phyloP scores from a whole-genome alignment of 2,113 vertebrate species.

The Amphiprion percula region DNA sequence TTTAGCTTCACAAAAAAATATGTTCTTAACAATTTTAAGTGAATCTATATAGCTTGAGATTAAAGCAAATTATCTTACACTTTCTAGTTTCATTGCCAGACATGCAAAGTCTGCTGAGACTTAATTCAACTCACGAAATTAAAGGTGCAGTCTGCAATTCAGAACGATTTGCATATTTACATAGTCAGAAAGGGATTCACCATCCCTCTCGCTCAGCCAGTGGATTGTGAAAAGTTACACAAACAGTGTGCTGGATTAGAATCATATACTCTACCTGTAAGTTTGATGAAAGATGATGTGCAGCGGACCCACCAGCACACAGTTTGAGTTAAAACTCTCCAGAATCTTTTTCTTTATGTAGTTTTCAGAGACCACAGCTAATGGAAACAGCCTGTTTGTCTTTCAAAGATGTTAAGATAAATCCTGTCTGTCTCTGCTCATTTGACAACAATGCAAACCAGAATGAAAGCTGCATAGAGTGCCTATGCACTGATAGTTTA shows the following conservation, averaged over 20 bases:
- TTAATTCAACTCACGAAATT: neutral
- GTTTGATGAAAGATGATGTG: neutral
- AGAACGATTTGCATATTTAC: too few relatives aligned
- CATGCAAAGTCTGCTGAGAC: neutral
- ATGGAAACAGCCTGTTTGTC: neutral
- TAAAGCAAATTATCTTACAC: too few relatives aligned
- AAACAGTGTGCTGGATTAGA: too few relatives aligned
- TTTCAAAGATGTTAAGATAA: neutral
- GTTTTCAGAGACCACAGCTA: neutral
- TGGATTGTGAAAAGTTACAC: too few relatives aligned
- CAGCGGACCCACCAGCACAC: neutral
- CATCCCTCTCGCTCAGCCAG: too few relatives aligned
- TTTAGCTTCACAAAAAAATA: too few relatives aligned
- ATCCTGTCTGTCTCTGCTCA: neutral
- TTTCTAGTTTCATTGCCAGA: neutral
- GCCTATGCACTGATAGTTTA: neutral
- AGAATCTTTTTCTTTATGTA: too few relatives aligned
- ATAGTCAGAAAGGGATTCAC: too few relatives aligned
- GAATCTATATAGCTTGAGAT: too few relatives aligned
- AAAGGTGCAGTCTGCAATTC: too few relatives aligned
- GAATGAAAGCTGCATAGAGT: neutral
- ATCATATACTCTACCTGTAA: too few relatives aligned
- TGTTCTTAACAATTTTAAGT: too few relatives aligned
- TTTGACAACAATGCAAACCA: neutral
- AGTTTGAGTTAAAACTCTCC: neutral